Evolutionary conservation across 92 coral and sea anemone genomes (phyloP).

Genomic region (Phymanthus crucifer): DNA sequence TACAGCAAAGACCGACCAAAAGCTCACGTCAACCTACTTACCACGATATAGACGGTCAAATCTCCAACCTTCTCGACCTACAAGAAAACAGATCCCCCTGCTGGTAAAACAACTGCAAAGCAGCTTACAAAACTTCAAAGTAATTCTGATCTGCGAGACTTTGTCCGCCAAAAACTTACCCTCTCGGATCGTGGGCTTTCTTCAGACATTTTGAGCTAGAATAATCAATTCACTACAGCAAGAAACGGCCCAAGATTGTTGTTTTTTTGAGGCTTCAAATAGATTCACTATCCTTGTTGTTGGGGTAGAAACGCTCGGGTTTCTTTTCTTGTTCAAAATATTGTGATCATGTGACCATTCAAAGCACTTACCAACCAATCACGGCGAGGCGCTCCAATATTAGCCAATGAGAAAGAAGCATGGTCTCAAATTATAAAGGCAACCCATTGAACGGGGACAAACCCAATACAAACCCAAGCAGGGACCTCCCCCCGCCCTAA

Average conservation of each 20-base stretch:
- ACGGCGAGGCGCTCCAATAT: not conserved
- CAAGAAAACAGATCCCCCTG: constrained; percentile 42
- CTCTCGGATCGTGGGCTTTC: constrained; percentile 54
- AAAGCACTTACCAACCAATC: constrained; percentile 24
- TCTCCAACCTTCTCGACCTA: constrained; percentile 98
- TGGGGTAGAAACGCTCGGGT: constrained; percentile 14
- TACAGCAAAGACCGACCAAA: not conserved
- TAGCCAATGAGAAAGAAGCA: constrained; percentile 30
- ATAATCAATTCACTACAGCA: not conserved
- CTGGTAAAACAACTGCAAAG: constrained; percentile 10
- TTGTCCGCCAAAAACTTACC: constrained; percentile 25
- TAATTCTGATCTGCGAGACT: not conserved
- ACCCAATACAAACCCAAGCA: not conserved
- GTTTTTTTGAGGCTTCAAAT: not conserved
- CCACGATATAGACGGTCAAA: constrained; percentile 91
- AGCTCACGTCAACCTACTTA: constrained; percentile 26
- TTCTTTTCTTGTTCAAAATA: constrained; percentile 25
- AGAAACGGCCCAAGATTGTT: not conserved
- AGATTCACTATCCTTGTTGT: not conserved
- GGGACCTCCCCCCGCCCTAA: no score
- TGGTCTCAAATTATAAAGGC: not conserved
- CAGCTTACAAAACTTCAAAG: constrained; percentile 18
- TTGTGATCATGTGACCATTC: constrained; percentile 51
- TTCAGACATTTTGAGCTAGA: constrained; percentile 47
- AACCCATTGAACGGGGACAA: not conserved